phyloP scores from a whole-genome alignment of 2,113 vertebrate genomes.

The Caracal caracal region DNA sequence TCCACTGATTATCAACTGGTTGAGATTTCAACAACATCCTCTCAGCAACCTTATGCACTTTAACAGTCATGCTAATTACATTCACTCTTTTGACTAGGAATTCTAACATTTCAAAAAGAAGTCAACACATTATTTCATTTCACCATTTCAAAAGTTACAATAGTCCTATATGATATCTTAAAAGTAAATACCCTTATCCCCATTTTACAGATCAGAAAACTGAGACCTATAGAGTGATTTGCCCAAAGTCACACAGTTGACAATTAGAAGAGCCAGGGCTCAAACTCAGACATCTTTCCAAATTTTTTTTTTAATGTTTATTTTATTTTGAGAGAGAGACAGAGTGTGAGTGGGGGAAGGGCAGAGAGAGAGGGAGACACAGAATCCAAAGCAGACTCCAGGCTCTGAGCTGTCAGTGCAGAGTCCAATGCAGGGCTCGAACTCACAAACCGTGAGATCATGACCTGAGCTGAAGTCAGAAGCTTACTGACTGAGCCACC shows the following conservation, averaged over 20 bases:
- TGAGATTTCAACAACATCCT: neutral
- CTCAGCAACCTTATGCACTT: neutral
- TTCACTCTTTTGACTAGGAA: neutral
- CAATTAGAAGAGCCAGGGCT: neutral
- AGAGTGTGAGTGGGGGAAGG: too few relatives aligned
- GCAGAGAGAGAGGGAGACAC: too few relatives aligned
- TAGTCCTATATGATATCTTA: neutral
- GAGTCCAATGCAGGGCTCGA: too few relatives aligned
- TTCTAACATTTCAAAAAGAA: conserved; percentile 29
- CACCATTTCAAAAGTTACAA: neutral
- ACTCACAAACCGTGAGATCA: too few relatives aligned
- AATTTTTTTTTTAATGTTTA: neutral
- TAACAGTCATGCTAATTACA: neutral
- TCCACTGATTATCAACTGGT: neutral
- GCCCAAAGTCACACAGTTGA: conserved; percentile 12
- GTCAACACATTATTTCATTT: neutral
- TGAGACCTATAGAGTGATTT: neutral
- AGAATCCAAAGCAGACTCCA: too few relatives aligned
- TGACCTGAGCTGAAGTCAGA: too few relatives aligned
- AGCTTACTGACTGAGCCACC: too few relatives aligned
- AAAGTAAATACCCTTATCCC: neutral
- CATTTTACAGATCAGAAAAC: conserved; percentile 51
- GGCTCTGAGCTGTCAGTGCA: too few relatives aligned
- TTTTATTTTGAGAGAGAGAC: too few relatives aligned
- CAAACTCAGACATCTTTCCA: neutral